Evolutionary conservation across 2,888 invertebrate species (phyloP), one percentile per base, ranked within the genome.

Genomic region (Phortica okadai): DNA sequence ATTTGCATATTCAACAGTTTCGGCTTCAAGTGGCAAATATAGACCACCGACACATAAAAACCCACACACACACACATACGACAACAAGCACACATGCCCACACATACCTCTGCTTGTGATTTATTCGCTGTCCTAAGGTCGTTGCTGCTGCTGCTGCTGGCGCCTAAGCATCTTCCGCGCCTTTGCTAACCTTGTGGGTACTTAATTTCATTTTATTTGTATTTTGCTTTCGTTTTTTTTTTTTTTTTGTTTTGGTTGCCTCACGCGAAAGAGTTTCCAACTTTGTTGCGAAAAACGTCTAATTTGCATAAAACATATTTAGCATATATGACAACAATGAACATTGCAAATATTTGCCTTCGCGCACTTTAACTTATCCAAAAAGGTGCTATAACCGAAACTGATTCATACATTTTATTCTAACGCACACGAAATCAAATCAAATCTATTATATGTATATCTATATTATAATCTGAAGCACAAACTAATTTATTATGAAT

Each of bases 1-100:
- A 85, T 85, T 88, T 88, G 78, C 82, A 85, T 86, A 81, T 81
- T 84, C 79, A 79, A 81, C 76, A 79, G 74, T 50, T 50, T 50
- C 14, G 14, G 50, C 14, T 50, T 50, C 14, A 50, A 50, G 14
- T 50, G 8, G 14, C 50, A 14, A 50, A 50, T 11, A 50, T 50
- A 50, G 50, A 50, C 21, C 16, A 16, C 5, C 16, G 7, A n/a
- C 25, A 21, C 25, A 59, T 21, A 25, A 21, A 16, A 59, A 16
- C 10, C 8, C 16, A 16, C 50, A 50, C 50, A 50, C 50, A 50
- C 50, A 50, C 50, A 50, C 8, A 50, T 50, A 5, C 3, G 14
- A 1, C 14, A 50, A 6, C 50, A 50, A 50, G 6, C 14, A 50
- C 50, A 50, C 50, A 50, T 4, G 33, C 11, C 33, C 11, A 64